These are phyloP conservation scores for Protophormia terraenovae DNA, from an alignment of 2,888 invertebrate genomes.

Conservation along the genomic window DNA sequence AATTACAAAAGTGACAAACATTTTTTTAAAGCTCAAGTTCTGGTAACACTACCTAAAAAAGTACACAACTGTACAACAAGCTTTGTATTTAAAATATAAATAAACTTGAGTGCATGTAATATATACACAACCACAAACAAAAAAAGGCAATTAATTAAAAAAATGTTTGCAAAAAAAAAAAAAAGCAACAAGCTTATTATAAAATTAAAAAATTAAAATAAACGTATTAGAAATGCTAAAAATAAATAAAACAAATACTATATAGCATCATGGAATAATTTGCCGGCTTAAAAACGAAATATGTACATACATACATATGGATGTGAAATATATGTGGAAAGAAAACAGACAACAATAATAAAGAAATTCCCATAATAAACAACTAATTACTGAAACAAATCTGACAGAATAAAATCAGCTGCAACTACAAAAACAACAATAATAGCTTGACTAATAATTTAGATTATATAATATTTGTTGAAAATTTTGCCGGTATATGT, in stretches of 20 bases:
- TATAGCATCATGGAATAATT: slow-evolving; percentile 23
- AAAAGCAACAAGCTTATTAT: background rate
- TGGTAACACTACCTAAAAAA: background rate
- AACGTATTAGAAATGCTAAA: background rate
- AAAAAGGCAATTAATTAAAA: slow-evolving; percentile 9
- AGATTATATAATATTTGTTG: slow-evolving; percentile 5
- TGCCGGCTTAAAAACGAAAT: slow-evolving; percentile 28
- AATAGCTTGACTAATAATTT: background rate
- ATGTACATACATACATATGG: too few species aligned
- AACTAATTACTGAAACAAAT: background rate
- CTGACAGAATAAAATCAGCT: background rate
- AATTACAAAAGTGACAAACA: too few species aligned
- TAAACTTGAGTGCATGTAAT: background rate
- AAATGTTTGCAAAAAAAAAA: background rate
- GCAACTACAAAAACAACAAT: background rate
- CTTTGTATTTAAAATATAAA: slow-evolving; percentile 1
- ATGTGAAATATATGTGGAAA: too few species aligned
- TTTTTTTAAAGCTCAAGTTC: background rate
- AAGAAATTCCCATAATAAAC: slow-evolving; percentile 10
- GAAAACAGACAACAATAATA: background rate
- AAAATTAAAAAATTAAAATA: slow-evolving; percentile 19
- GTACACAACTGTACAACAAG: slow-evolving; percentile 43
- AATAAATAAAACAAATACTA: background rate
- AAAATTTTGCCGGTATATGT: slow-evolving; percentile 5
- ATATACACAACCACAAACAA: background rate